Evolutionary conservation across 1,140 invertebrate species (phyloP).

Genomic region (Frieseomelitta varia): DNA sequence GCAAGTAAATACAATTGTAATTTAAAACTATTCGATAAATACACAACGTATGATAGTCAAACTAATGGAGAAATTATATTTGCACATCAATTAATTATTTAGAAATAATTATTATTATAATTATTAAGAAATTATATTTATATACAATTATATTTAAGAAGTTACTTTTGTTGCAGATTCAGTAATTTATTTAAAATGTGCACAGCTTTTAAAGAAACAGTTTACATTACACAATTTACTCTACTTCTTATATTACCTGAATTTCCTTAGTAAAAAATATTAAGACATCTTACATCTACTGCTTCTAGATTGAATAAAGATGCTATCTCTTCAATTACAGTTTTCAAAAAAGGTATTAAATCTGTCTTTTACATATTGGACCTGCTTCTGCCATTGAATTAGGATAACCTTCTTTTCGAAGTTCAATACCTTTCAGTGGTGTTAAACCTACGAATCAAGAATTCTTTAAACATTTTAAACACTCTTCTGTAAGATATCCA

Average conservation of each 20-base stretch:
- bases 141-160: not conserved
- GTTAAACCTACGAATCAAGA: constrained; percentile 72
- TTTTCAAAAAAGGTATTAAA: constrained; percentile 87
- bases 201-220: constrained; percentile 84
- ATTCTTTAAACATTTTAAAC: not conserved
- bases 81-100: too few species aligned
- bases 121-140: not conserved
- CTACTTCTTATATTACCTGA: constrained; percentile 87
- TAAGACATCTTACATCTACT: constrained; percentile 87
- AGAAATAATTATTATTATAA: not conserved
- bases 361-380: constrained; percentile 91
- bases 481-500: too few species aligned
- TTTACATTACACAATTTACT: constrained; percentile 86
- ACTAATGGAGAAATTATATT: not conserved
- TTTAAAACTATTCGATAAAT: constrained; percentile 1
- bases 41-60: not conserved
- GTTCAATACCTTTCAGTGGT: constrained; percentile 83
- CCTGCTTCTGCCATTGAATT: constrained; percentile 88
- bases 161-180: constrained; percentile 78
- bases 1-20: constrained; percentile 8
- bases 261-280: constrained; percentile 90
- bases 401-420: constrained; percentile 83
- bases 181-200: constrained; percentile 80
- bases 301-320: constrained; percentile 77
- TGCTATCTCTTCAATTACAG: constrained; percentile 83